Conservation (phyloP, 2,888 invertebrate species). For the Leucophenga maculata region DNA sequence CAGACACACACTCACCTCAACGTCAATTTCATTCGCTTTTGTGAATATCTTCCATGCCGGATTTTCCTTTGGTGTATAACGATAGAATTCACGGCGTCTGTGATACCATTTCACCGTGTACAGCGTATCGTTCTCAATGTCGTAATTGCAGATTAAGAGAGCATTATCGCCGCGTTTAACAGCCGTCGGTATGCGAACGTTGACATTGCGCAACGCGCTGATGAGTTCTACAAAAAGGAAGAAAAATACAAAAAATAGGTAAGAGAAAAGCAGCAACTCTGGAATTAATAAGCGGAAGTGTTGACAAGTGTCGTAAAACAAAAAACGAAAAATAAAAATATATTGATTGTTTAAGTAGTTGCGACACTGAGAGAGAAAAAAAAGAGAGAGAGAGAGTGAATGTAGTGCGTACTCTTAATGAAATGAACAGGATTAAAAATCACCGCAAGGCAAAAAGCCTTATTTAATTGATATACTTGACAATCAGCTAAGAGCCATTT, state of each 20-base stretch:
- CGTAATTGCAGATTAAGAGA: slow-evolving; percentile 82
- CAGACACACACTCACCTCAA: slow-evolving; percentile 79
- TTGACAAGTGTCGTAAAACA: slow-evolving; percentile 1
- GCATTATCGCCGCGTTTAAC: slow-evolving; percentile 79
- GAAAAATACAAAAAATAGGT: not conserved
- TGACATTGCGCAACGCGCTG: slow-evolving; percentile 76
- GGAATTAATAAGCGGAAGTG: not conserved
- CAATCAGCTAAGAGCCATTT: too few relatives aligned
- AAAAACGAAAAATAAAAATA: not conserved
- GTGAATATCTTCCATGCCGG: slow-evolving; percentile 83
- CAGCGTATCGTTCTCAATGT: slow-evolving; percentile 84
- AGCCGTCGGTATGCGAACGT: slow-evolving; percentile 79
- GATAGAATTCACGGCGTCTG: slow-evolving; percentile 87
- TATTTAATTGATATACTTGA: too few relatives aligned
- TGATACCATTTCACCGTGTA: slow-evolving; percentile 94
- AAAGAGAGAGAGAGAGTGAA: not conserved
- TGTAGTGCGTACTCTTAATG: not conserved
- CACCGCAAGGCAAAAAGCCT: too few relatives aligned
- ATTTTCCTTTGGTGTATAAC: slow-evolving; percentile 83
- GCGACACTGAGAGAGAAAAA: not conserved
- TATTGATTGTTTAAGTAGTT: not conserved
- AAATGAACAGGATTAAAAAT: too few relatives aligned
- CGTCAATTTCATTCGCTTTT: slow-evolving; percentile 78
- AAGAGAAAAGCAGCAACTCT: not conserved
- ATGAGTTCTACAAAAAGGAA: slow-evolving; percentile 56